Percentiles rank a stretch among this genome's conserved stretches.
These are phyloP conservation scores for Stenoptilia bipunctidactyla DNA, from an alignment of 2,888 invertebrate genomes.

Conservation along the genomic window DNA sequence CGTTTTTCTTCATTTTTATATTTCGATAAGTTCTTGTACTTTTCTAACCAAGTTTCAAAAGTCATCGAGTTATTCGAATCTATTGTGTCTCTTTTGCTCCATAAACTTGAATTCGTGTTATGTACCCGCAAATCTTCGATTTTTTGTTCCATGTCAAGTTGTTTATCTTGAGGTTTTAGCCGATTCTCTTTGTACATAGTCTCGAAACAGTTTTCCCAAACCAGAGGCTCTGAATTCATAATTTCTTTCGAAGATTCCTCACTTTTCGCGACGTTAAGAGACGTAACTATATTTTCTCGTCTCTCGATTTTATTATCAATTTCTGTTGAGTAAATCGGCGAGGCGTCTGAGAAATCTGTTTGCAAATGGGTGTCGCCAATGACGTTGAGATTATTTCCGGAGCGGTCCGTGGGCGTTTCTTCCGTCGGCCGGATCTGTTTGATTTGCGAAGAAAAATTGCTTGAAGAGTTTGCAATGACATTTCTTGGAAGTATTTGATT, in stretches of 20 bases:
- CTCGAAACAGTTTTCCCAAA: conserved; percentile 53
- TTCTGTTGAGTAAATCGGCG: conserved; percentile 35
- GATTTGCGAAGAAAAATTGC: conserved; percentile 38
- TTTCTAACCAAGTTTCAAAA: conserved; percentile 40
- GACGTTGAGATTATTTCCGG: conserved; percentile 60
- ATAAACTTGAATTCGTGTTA: conserved; percentile 24
- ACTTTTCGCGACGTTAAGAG: conserved; percentile 7
- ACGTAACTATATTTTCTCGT: conserved; percentile 2
- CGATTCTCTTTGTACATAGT: conserved; percentile 29
- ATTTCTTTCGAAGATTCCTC: conserved; percentile 12
- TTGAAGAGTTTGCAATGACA: no score
- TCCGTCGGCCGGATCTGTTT: conserved; percentile 47
- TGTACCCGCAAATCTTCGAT: conserved; percentile 25
- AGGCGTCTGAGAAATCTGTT: conserved; percentile 53
- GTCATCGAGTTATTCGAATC: conserved; percentile 28
- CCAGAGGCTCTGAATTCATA: conserved; percentile 30
- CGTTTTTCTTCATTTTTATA: conserved; percentile 34
- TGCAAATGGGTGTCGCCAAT: conserved; percentile 27
- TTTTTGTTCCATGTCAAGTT: conserved; percentile 29
- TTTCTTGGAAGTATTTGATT: no score
- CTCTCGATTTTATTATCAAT: conserved; percentile 33
- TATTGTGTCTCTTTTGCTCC: conserved; percentile 42
- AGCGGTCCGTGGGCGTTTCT: conserved; percentile 36
- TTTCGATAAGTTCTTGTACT: conserved; percentile 37
- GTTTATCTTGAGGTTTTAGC: conserved; percentile 21